Percentiles rank a stretch among this genome's conserved stretches.
Conservation (phyloP, 2,797 vertebrate species). For the Chelmon rostratus region DNA sequence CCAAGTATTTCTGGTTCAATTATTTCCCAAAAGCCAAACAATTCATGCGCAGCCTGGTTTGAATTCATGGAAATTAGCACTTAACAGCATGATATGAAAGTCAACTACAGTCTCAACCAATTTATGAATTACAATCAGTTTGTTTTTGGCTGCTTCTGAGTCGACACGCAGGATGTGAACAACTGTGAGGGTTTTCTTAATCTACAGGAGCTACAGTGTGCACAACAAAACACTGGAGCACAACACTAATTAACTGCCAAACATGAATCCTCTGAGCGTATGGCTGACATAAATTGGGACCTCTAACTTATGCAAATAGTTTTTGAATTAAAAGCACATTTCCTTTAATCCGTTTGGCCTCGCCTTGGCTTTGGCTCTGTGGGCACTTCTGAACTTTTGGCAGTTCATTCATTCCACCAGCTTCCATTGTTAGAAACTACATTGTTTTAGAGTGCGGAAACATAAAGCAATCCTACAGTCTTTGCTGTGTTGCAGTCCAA, state of each 20-base stretch:
- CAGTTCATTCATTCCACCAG: not conserved
- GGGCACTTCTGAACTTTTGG: not conserved
- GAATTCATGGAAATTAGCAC: not conserved
- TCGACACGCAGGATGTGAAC: not conserved
- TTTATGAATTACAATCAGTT: too few relatives aligned
- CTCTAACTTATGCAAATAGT: not conserved
- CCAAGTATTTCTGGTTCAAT: not conserved
- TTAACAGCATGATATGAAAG: not conserved
- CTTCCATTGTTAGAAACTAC: not conserved
- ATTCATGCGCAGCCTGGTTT: not conserved
- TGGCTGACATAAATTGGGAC: not conserved
- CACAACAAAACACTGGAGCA: too few relatives aligned
- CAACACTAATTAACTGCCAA: not conserved
- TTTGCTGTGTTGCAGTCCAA: not conserved
- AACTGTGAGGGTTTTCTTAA: too few relatives aligned
- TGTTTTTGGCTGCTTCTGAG: not conserved
- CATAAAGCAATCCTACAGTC: constrained; percentile 9
- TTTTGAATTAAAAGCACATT: not conserved
- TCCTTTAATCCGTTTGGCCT: not conserved
- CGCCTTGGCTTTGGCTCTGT: not conserved
- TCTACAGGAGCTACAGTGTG: not conserved
- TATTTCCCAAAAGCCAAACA: not conserved
- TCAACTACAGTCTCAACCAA: too few relatives aligned
- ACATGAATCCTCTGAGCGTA: not conserved
- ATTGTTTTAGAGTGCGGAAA: not conserved